Evolutionary conservation across 2,888 invertebrate species (phyloP).

Genomic region (Dynastes hyllus): DNA sequence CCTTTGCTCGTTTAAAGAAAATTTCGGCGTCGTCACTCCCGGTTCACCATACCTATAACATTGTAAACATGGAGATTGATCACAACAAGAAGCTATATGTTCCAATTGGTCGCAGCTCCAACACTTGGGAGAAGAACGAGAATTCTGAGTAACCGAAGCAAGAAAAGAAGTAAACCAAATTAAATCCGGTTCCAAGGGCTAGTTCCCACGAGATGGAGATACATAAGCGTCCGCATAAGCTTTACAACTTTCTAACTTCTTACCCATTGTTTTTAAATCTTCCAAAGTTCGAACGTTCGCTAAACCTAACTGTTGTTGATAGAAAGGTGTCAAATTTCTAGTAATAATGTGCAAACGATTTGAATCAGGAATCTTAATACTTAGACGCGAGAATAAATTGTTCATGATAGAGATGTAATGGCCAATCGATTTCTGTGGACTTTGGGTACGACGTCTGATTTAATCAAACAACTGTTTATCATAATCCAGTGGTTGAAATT

Average conservation of each 20-base stretch:
- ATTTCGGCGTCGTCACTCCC: neutral
- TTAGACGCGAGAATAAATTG: slow-evolving; percentile 37
- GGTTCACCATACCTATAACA: slow-evolving; percentile 11
- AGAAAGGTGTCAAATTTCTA: slow-evolving; percentile 51
- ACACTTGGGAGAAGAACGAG: neutral
- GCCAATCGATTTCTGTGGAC: slow-evolving; percentile 11
- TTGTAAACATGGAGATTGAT: neutral
- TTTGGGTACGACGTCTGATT: too few relatives aligned
- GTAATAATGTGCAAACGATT: slow-evolving; percentile 47
- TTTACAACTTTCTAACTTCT: neutral
- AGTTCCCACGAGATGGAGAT: neutral
- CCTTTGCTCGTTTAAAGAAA: neutral
- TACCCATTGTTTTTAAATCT: neutral
- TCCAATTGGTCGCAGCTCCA: slow-evolving; percentile 3
- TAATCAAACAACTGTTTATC: too few relatives aligned
- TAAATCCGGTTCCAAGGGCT: neutral
- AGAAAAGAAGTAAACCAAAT: neutral
- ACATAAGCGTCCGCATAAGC: slow-evolving; percentile 3
- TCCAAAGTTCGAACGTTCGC: slow-evolving; percentile 20
- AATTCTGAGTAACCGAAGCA: neutral
- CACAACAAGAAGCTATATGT: neutral
- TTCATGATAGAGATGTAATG: slow-evolving; percentile 4
- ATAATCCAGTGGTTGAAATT: slow-evolving; percentile 44
- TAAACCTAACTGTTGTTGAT: slow-evolving; percentile 49
- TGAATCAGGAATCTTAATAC: slow-evolving; percentile 24